Base-by-base conservation (phyloP, 1,140 invertebrate genomes). In the Anadara kagoshimensis region DNA sequence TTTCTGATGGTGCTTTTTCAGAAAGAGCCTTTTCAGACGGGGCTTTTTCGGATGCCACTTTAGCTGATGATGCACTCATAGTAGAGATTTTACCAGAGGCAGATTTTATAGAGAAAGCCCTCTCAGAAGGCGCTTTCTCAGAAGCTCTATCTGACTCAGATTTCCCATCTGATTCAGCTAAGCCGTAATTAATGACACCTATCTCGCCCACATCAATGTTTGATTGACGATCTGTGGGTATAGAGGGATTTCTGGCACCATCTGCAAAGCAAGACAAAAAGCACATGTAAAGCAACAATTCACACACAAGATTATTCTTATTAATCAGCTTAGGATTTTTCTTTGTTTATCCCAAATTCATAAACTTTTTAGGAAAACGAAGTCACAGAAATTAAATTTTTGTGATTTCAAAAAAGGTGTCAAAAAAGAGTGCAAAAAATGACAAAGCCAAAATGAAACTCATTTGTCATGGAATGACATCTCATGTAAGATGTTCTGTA, bases 131-230 rank as follows among this genome's bases (percentile, higher is more conserved):
- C 24, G 45, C 58, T 44, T 75, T 75, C 36, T 73, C 70, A n/a
- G 62, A 66, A 26, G 49, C 20, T 53, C 57, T 66, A 41, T 66
- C 59, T 14, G 45, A 75, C 49, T 57, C 29, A 12, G 59, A 41
- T 36, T 36, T 36, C 7, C 2, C 36, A 51, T 64, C 62, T 51
- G 64, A 73, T n/a, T 76, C 69, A 3, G 63, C 69, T 14, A 61
- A 73, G 18, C 78, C 80, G 69, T 84, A 86, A 47, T 78, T 78
- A n/a, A 86, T 82, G 53, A 84, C 78, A 62, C 79, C 85, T 49
- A 82, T 61, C 36, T 85, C 82, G 43, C 83, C 82, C 41, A 84
- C 65, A 59, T 86, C 81, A 45, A 53, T 75, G 11, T 67, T 69
- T 16, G 80, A 79, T 36, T 61, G 70, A 26, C 79, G 65, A 53